These are phyloP conservation scores for Papilio xuthus DNA, from an alignment of 1,140 invertebrate species.

Conservation along the genomic window DNA sequence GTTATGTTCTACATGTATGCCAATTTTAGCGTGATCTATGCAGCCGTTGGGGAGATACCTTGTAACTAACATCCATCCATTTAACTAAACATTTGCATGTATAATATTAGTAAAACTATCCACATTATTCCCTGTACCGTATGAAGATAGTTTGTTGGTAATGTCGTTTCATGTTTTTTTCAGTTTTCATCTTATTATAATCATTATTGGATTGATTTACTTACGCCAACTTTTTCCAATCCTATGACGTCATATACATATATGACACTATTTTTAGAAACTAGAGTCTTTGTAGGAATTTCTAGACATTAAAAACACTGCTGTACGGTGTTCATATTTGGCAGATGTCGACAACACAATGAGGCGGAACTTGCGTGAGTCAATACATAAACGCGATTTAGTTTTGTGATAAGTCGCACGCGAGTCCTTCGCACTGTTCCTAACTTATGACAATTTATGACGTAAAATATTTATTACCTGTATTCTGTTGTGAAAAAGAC, in stretches of 20 bases:
- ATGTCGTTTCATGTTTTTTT: no score
- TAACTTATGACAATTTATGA: constrained; percentile 22
- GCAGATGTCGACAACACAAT: neutral
- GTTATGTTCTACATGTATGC: no score
- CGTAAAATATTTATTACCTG: neutral
- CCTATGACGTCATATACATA: neutral
- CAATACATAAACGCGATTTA: neutral
- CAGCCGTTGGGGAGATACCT: no score
- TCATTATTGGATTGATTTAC: neutral
- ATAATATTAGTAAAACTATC: no score
- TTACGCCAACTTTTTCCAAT: neutral
- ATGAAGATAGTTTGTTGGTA: no score
- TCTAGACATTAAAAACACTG: neutral
- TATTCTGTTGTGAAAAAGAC: neutral
- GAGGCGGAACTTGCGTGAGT: neutral
- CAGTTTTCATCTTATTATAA: no score
- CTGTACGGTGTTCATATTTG: neutral
- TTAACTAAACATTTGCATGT: no score
- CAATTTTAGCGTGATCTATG: no score
- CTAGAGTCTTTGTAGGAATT: no score
- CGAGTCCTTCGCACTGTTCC: neutral
- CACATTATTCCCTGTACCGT: no score
- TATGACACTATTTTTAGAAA: neutral
- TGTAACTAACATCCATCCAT: no score
- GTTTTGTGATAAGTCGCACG: constrained; percentile 17